Evolutionary conservation across 2,797 vertebrate genomes (phyloP).

Genomic region (Helostoma temminkii): DNA sequence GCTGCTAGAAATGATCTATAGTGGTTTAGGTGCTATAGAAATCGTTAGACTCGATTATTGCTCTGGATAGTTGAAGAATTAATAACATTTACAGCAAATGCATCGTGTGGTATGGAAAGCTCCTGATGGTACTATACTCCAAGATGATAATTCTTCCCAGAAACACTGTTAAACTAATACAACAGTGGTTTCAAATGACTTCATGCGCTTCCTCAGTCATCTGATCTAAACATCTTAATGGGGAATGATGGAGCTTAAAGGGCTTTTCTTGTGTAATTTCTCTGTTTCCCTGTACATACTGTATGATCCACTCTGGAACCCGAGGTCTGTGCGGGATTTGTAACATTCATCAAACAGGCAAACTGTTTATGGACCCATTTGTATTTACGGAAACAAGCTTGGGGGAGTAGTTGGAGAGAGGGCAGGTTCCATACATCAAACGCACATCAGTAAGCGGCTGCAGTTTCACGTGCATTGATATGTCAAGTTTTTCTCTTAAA

Average conservation of each 20-base stretch:
- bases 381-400: slow-evolving; percentile 31
- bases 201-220: not conserved
- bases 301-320: not conserved
- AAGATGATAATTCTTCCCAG: slow-evolving; percentile 1
- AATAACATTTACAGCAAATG: not conserved
- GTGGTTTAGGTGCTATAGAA: not conserved
- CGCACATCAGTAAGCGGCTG: slow-evolving; percentile 8
- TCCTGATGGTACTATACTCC: not conserved
- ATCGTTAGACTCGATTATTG: not conserved
- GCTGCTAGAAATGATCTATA: slow-evolving; percentile 10
- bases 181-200: not conserved
- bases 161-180: slow-evolving; percentile 16
- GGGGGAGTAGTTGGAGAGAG: slow-evolving; percentile 12
- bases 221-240: slow-evolving; percentile 28
- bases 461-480: slow-evolving; percentile 20
- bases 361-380: slow-evolving; percentile 26
- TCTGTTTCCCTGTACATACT: no score
- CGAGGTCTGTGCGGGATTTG: slow-evolving; percentile 4
- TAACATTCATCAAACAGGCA: slow-evolving; percentile 29
- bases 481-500: slow-evolving; percentile 4
- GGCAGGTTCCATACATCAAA: slow-evolving; percentile 11
- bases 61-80: not conserved
- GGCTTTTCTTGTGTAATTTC: not conserved
- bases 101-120: not conserved
- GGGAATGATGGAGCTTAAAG: slow-evolving; percentile 15